Base-by-base conservation (phyloP, 2,113 vertebrate species). In the Sceloporus undulatus region DNA sequence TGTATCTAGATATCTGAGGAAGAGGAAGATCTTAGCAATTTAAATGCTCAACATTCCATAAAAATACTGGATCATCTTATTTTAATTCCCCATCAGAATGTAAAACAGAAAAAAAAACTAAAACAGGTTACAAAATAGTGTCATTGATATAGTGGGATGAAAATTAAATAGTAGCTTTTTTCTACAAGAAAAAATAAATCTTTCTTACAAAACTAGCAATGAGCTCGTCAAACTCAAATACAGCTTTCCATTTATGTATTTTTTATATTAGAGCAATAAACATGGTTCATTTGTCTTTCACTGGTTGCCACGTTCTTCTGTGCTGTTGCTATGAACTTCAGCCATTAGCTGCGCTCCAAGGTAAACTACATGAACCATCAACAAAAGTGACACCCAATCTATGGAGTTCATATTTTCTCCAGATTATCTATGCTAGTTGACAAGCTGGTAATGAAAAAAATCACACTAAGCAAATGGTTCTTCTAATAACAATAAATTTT, bases 401-500 rank as follows among this genome's bases (percentile, higher is more conserved):
- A 97, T 95, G 97, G 97, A 97, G 98, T 98, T 98, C 98, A 98
- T 97, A 98, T 97, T 96, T 97, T 96, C 94, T 97, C 97, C 96
- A 96, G 97, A 98, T 98, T 98, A 99, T 98, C 98, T 98, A 98
- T 97, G 97, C 97, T 97, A 97, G 97, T 97, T 99, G 98, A 99
- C 98, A 99, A 98, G 98, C 96, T 96, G 97, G 98, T 99, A 99
- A 99, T 98, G 98, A 99, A 99, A 99, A 97, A 99, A 98, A 98
- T 98, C 98, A 99, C 98, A 98, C 98, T 98, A 99, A 99, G 98
- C 98, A 99, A 99, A 99, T 99, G 98, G 98, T 97, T 99, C 98
- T 97, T 98, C 98, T 99, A 99, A 99, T 99, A 99, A 99, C 98
- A 99, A 99, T 99, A 98, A 98, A 99, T 99, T 99, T 98, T 97